phyloP scores from a whole-genome alignment of 2,113 vertebrate genomes.

The Helogale parvula region DNA sequence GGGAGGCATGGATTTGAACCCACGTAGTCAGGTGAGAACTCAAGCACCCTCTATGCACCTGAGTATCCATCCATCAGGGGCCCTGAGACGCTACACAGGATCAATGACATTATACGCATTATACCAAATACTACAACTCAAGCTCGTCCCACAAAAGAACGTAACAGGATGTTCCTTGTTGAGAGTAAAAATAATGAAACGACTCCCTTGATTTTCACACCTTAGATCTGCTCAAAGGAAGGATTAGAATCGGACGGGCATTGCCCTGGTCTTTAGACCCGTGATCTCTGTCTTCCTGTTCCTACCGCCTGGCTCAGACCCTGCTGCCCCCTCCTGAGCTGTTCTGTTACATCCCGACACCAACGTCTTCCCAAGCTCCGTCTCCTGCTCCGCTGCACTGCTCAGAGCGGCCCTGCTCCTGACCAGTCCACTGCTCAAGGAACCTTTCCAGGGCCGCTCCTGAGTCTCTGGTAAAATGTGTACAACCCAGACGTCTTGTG shows the following conservation, averaged over 20 bases:
- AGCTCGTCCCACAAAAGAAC: neutral
- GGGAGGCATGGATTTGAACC: too few relatives aligned
- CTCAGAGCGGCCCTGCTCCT: neutral
- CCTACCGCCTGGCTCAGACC: neutral
- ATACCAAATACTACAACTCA: neutral
- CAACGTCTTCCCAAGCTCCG: neutral
- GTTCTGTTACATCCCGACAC: neutral
- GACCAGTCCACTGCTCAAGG: neutral
- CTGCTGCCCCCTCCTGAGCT: neutral
- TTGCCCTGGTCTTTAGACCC: neutral
- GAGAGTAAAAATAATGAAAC: neutral
- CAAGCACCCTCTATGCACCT: neutral
- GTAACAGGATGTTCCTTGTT: neutral
- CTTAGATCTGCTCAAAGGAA: neutral
- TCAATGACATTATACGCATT: accelerated
- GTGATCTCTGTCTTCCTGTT: neutral
- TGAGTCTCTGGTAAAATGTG: accelerated
- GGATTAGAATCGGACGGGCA: neutral
- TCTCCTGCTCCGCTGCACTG: neutral
- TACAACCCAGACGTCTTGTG: accelerated
- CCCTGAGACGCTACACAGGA: accelerated
- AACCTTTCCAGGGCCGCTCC: accelerated
- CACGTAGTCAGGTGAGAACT: too few relatives aligned
- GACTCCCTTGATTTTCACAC: neutral
- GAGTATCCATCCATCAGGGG: neutral